Evolutionary conservation across 2,797 vertebrate genomes (phyloP).

Genomic region (Crenichthys baileyi): DNA sequence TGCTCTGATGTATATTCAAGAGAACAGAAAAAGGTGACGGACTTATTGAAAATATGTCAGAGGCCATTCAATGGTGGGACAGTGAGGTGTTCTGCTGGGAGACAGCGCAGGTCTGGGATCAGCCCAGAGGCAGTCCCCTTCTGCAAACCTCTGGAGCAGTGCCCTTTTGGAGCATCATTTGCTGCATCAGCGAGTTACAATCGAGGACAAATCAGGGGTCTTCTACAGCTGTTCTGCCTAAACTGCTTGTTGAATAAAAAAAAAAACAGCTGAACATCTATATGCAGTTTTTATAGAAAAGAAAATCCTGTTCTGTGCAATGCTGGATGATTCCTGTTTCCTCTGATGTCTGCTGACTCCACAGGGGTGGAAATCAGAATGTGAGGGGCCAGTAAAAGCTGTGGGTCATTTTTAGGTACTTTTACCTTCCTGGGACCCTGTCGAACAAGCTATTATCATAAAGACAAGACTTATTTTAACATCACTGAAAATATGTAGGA

Average conservation of each 20-base stretch:
- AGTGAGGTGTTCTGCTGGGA: constrained; percentile 64
- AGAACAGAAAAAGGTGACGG: constrained; percentile 77
- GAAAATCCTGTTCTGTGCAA: neutral
- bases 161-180: constrained; percentile 67
- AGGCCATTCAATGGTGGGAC: constrained; percentile 72
- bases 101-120: constrained; percentile 50
- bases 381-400: neutral
- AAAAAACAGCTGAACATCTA: neutral
- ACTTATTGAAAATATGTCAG: constrained; percentile 81
- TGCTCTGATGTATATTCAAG: constrained; percentile 78
- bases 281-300: neutral
- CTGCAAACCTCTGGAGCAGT: constrained; percentile 48
- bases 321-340: neutral
- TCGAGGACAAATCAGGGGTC: constrained; percentile 25
- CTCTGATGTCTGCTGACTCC: neutral
- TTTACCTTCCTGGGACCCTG: neutral
- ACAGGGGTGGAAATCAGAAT: too few species aligned
- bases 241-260: neutral
- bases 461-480: neutral
- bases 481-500: neutral
- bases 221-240: constrained; percentile 6
- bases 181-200: constrained; percentile 66
- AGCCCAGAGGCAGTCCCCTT: constrained; percentile 49
- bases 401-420: neutral
- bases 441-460: neutral